Conservation (phyloP, 2,113 vertebrate genomes). For the Callocephalon fimbriatum region DNA sequence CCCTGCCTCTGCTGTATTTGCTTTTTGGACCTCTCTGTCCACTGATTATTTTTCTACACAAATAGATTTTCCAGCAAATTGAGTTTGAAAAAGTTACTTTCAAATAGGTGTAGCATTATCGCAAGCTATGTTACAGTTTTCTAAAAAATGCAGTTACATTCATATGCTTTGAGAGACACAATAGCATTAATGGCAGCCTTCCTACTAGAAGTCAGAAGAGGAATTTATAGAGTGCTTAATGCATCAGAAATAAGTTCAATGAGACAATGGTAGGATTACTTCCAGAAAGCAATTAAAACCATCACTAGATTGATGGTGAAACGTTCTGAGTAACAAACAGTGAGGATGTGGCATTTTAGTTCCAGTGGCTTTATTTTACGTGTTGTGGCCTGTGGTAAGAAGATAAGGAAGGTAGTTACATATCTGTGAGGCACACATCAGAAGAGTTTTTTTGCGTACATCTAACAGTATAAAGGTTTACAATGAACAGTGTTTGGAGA, state of each 20-base stretch:
- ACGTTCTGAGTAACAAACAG: constrained; percentile 58
- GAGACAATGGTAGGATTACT: constrained; percentile 70
- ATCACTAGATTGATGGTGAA: constrained; percentile 52
- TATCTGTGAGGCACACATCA: constrained; percentile 8
- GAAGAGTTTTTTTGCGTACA: neutral
- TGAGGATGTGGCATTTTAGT: constrained; percentile 42
- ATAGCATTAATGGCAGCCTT: constrained; percentile 14
- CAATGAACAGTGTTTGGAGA: neutral
- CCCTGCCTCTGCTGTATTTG: neutral
- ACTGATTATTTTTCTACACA: constrained; percentile 55
- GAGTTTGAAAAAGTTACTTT: constrained; percentile 48
- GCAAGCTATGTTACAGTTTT: neutral
- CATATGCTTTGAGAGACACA: constrained; percentile 28
- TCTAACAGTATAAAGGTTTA: neutral
- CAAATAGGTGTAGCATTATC: neutral
- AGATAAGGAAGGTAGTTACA: constrained; percentile 51
- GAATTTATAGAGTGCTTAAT: constrained; percentile 71
- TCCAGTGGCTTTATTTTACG: constrained; percentile 53
- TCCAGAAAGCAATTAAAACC: constrained; percentile 74
- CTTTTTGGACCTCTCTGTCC: constrained; percentile 25
- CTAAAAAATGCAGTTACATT: constrained; percentile 19
- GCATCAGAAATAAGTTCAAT: constrained; percentile 55
- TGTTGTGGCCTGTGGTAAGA: constrained; percentile 59
- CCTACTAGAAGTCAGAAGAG: constrained; percentile 47
- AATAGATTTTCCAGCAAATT: constrained; percentile 63